Evolutionary conservation across 2,113 vertebrate genomes (phyloP), one percentile per base, ranked within the genome.

Genomic region (Bubo scandiacus): DNA sequence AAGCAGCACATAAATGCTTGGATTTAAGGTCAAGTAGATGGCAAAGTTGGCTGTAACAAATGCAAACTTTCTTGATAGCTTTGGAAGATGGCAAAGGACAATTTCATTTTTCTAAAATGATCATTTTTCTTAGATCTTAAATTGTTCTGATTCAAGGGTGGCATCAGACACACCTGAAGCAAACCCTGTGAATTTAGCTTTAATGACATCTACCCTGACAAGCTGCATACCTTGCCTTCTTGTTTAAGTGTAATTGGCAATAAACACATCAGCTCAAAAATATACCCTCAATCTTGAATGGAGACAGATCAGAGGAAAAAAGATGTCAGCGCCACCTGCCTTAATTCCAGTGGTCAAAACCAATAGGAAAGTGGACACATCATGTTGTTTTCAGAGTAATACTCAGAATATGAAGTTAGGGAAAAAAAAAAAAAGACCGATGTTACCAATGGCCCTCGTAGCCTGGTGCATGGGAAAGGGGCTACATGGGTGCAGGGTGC

Each of bases 21-120:
- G 36, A 94, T 97, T 95, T 97, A 92, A 97, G 94, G 95, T 97
- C 98, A 98, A 97, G 79, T 94, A 90, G 94, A 81, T 94, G 94
- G 92, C 8, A 19, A 94, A 97, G 92, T 72, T 97, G 91, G 34
- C 95, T 95, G 77, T 78, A 81, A 90, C 27, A 96, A 84, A 79
- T 66, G 42, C 40, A 96, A 97, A 88, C 81, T 97, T 97, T 97
- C 83, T 75, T 78, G 65, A 80, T 83, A 72, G 62, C 59, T 94
- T 93, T 94, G 57, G 84, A 71, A 92, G 87, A 72, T 22, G 29
- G 78, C 25, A 93, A 86, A 88, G 43, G 83, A 34, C 47, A 59
- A 43, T 65, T 85, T 52, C 20, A 54, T 70, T 86, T 82, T 71
- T 66, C 54, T 54, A 43, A 71, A 97, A 71, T 54, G 25, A 82